Percentiles rank a stretch among this genome's conserved stretches.
These are phyloP conservation scores for Perca fluviatilis DNA, from an alignment of 2,113 vertebrate species.

Conservation along the genomic window DNA sequence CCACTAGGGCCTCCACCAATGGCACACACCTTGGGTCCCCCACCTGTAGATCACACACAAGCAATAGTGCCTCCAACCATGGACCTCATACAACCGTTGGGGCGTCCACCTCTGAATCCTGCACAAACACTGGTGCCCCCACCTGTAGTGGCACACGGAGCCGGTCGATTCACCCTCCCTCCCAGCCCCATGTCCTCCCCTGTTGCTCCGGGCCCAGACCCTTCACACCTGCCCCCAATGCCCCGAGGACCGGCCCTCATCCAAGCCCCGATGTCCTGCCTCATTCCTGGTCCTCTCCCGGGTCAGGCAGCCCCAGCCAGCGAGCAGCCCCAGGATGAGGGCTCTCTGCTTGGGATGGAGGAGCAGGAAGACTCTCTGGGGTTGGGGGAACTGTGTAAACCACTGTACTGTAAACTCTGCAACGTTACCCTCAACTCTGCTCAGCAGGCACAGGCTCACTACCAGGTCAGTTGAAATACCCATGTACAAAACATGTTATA, in stretches of 20 bases:
- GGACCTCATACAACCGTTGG: slow-evolving; percentile 64
- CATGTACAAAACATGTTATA: not conserved
- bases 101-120: slow-evolving; percentile 65
- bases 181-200: slow-evolving; percentile 74
- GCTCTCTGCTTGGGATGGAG: slow-evolving; percentile 79
- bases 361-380: slow-evolving; percentile 92
- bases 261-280: slow-evolving; percentile 49
- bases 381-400: slow-evolving; percentile 96
- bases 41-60: slow-evolving; percentile 71
- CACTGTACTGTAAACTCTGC: slow-evolving; percentile 98
- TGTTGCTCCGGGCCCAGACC: slow-evolving; percentile 61
- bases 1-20: slow-evolving; percentile 70
- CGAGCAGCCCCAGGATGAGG: slow-evolving; percentile 89
- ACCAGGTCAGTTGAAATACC: slow-evolving; percentile 89
- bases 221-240: slow-evolving; percentile 86
- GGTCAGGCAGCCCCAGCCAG: slow-evolving; percentile 82
- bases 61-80: slow-evolving; percentile 68
- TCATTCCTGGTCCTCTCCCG: slow-evolving; percentile 56
- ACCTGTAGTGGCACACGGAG: slow-evolving; percentile 63
- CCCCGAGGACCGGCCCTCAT: slow-evolving; percentile 76
- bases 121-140: slow-evolving; percentile 79
- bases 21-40: slow-evolving; percentile 66
- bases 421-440: slow-evolving; percentile 97
- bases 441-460: slow-evolving; percentile 98
- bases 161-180: slow-evolving; percentile 72